phyloP scores from a whole-genome alignment of 2,888 invertebrate species.

The Microplitis deprimator region DNA sequence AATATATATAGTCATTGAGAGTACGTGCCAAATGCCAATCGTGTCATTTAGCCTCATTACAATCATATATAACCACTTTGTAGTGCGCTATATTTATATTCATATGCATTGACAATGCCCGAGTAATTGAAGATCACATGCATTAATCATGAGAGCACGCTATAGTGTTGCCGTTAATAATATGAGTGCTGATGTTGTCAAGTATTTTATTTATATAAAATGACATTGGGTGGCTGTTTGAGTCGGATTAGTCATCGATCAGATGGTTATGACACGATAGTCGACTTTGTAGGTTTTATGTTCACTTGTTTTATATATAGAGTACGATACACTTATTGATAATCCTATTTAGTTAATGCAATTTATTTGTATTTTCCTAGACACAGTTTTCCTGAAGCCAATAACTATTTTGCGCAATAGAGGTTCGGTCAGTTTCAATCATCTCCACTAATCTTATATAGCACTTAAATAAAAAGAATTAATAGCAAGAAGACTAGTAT shows the following conservation, averaged over 20 bases:
- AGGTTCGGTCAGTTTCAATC: too few species aligned
- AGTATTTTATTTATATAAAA: not conserved
- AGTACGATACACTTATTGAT: not conserved
- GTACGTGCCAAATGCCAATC: slow-evolving; percentile 26
- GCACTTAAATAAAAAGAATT: too few species aligned
- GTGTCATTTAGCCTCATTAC: slow-evolving; percentile 33
- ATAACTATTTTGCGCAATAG: too few species aligned
- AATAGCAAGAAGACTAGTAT: too few species aligned
- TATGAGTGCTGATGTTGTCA: slow-evolving; percentile 22
- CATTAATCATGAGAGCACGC: not conserved
- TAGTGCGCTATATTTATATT: not conserved
- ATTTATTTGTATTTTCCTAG: not conserved
- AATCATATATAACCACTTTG: slow-evolving; percentile 24
- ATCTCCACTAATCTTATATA: too few species aligned
- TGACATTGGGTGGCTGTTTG: slow-evolving; percentile 18
- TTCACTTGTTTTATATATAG: not conserved
- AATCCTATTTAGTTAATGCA: not conserved
- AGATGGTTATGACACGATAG: slow-evolving; percentile 48
- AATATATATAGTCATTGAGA: not conserved
- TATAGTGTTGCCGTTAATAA: slow-evolving; percentile 11
- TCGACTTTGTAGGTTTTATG: slow-evolving; percentile 22
- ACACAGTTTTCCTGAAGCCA: too few species aligned
- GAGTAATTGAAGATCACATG: slow-evolving; percentile 16
- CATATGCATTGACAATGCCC: not conserved
- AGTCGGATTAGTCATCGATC: slow-evolving; percentile 60